Base-by-base conservation (phyloP, 2,797 vertebrate genomes). In the Ctenopoma kingsleyae region DNA sequence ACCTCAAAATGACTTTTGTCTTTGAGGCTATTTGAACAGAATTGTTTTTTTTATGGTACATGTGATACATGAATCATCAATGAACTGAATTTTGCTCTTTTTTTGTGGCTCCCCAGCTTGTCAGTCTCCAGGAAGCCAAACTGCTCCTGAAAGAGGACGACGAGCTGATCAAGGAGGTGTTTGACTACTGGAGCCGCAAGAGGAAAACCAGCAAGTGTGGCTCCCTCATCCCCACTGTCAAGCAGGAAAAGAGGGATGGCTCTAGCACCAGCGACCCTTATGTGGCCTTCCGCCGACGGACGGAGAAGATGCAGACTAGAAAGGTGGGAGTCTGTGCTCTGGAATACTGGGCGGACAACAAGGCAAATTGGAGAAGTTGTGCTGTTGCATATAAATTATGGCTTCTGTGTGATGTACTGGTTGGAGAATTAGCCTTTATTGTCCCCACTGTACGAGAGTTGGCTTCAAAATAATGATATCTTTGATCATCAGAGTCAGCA, bases 231-330 rank as follows among this genome's bases (percentile, higher is more conserved):
- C 95, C 98, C 86, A 93, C 86, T 54, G 96, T 99, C 84, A 99
- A 98, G 90, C 98, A 99, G 86, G 98, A 99, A 89, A 99, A 97
- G 86, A 92, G 98, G 76, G 98, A 99, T 71, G 97, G 98, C 65
- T 99, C 98, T 20, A 99, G 97, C 94, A 99, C 98, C 91, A 97
- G 96, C 74, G 97, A 99, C 88, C 98, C 98, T 59, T 99, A 99
- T 0, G 98, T 99, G 91, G 98, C 98, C 91, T 99, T 99, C 90
- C 96, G 98, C 85, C 95, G 98, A 76, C 94, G 98, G 67, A 99
- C 98, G 0, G 98, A 99, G 93, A 99, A 99, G 93, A 99, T 99
- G 98, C 98, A 99, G 85, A 99, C 98, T 43, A 92, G 98, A 30
- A 99, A 99, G 95, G 98, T 98, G 65, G 11, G 72, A 55, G 30